Evolutionary conservation across 2,113 vertebrate genomes (phyloP), one percentile per base, ranked within the genome.

Genomic region (Paralichthys olivaceus): DNA sequence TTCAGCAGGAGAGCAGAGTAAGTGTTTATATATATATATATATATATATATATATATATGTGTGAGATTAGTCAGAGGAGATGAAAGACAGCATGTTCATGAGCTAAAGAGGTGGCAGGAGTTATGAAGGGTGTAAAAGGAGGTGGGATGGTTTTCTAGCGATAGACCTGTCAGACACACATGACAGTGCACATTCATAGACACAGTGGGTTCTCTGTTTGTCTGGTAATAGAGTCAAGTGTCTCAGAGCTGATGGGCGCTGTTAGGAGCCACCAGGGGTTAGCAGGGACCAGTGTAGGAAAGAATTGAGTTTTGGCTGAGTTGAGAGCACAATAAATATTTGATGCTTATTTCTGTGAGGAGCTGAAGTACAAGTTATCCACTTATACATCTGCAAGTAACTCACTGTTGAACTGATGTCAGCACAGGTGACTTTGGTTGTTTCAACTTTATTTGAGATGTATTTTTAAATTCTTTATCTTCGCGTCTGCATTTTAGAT

Each of bases 251-350:
- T 71, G 45, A 53, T 5, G 1, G 20, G 60, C 22, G 25, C 45
- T 47, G 25, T 23, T 1, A 29, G 14, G 20, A 47, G 58, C 23
- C 8, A 40, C 17, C 67, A 58, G 34, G 56, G 25, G 40, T 65
- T 69, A 62, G 32, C 28, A 43, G 20, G 53, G 61, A 51, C 67
- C 62, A 25, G 58, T 56, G 13, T 34, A 64, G 69, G 7, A n/a
- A 23, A 28, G 81, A 9, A 61, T 81, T 79, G 62, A 29, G 59
- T 85, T 86, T 83, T 65, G 32, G 53, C 54, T 29, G 54, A 67
- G 70, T 60, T 56, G 55, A 73, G 34, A 64, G 77, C 61, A 74
- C 80, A 62, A 70, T 12, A 54, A 79, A 86, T 73, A 63, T 75
- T 45, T 85, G 83, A 51, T 7, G 86, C 87, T 17, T 45, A 81